Evolutionary conservation across 1,140 invertebrate species (phyloP), one percentile per base, ranked within the genome.

Genomic region (Eriocheir sinensis): DNA sequence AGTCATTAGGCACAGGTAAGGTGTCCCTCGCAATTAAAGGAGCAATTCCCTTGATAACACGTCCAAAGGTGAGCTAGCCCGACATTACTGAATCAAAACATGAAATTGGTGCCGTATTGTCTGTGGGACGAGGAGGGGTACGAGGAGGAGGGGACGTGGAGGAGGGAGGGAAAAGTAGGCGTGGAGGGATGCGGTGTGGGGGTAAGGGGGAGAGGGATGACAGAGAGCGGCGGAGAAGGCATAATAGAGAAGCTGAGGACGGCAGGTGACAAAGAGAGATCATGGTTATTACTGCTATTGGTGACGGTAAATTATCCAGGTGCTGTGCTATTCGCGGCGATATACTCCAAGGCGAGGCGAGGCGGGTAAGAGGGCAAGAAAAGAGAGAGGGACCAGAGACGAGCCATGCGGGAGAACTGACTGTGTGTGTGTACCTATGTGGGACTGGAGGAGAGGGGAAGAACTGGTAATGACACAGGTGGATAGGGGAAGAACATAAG

Each of bases 61-160:
- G n/a, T n/a, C 60, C 21, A 72, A 72, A 72, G 60, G 21, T n/a
- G 60, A 21, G 27, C 60, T n/a, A 72, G 3, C 60, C 60, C 27
- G 60, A 3, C 60, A 72, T 72, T 72, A 72, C 60, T 72, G 60
- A n/a, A 72, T 72, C 60, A 72, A 72, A 72, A 72, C 60, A 72
- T 72, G 60, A 72, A 72, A 72, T 72, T 72, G 60, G 60, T 72
- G 60, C 60, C 27, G 60, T 72, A 72, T 72, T n/a, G 60, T 72
- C 60, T 72, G 60, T 8, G 21, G 60, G 1, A 4, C 60, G 27
- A n/a, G 12, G 60, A 8, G 44, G 15, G 15, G 44, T 4, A 48
- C 4, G 44, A 15, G 4, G 44, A 48, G n/a, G 60, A n/a, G 12
- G 12, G 12, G 60, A n/a, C 17, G 27, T 6, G 60, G 60, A 3